These are phyloP conservation scores for Orthosia gracilis DNA, from an alignment of 2,888 invertebrate species.

Conservation along the genomic window DNA sequence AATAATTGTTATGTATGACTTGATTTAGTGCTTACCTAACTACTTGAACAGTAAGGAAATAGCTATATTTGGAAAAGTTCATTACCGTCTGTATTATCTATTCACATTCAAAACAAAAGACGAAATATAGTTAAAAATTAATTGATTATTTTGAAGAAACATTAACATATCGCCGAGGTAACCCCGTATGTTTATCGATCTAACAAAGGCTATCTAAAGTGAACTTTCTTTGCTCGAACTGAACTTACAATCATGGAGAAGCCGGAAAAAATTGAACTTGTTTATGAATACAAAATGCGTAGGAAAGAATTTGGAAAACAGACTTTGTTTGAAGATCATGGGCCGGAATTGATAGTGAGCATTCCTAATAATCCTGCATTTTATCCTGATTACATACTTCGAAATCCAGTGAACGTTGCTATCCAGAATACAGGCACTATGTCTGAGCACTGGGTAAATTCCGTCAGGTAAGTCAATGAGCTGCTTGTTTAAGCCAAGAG, in stretches of 20 bases:
- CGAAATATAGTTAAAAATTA: slow-evolving; percentile 17
- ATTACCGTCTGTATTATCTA: slow-evolving; percentile 3
- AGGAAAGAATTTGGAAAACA: slow-evolving; percentile 94
- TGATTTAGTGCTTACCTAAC: slow-evolving; percentile 3
- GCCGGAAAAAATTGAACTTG: slow-evolving; percentile 82
- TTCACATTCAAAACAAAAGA: slow-evolving; percentile 10
- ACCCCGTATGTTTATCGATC: slow-evolving; percentile 61
- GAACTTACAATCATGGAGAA: slow-evolving; percentile 77
- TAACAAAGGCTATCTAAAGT: slow-evolving; percentile 43
- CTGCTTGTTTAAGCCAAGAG: neutral
- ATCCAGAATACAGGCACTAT: slow-evolving; percentile 92
- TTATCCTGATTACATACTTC: slow-evolving; percentile 89
- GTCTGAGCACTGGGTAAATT: slow-evolving; percentile 93
- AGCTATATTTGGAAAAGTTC: slow-evolving; percentile 1
- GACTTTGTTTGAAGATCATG: slow-evolving; percentile 93
- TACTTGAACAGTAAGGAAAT: neutral
- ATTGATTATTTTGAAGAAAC: slow-evolving; percentile 27
- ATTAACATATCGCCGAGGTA: slow-evolving; percentile 34
- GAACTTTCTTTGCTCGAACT: slow-evolving; percentile 18
- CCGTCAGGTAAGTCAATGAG: slow-evolving; percentile 82
- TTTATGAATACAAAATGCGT: slow-evolving; percentile 92
- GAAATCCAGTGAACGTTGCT: slow-evolving; percentile 92
- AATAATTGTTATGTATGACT: neutral
- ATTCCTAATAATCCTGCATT: slow-evolving; percentile 92
- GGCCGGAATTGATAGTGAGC: slow-evolving; percentile 92